A percentile compares a stretch with the other conserved stretches of the same genome.
These are phyloP conservation scores for Herminia tarsipennalis DNA, from an alignment of 2,888 invertebrate species.

Conservation along the genomic window DNA sequence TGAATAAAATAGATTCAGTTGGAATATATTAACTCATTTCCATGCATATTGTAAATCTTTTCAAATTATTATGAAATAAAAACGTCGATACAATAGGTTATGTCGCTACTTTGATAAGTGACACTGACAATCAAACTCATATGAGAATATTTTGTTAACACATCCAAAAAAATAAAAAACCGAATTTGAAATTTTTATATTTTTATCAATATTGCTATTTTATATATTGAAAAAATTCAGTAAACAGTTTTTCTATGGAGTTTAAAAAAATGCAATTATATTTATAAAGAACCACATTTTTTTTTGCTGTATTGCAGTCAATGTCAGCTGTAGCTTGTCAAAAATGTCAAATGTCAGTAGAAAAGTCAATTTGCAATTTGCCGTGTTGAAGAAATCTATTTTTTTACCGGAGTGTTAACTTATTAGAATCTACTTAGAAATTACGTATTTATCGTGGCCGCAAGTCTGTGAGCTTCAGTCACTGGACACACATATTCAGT, in stretches of 20 bases:
- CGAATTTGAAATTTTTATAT: too few relatives aligned
- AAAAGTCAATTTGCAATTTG: too few relatives aligned
- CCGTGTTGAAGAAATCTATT: too few relatives aligned
- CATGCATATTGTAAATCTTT: constrained; percentile 44
- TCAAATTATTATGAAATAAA: constrained; percentile 37
- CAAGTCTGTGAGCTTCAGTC: neutral
- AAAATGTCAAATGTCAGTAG: constrained; percentile 3
- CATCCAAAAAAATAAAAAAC: too few relatives aligned
- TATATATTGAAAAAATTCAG: too few relatives aligned
- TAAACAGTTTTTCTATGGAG: too few relatives aligned
- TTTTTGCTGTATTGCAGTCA: too few relatives aligned
- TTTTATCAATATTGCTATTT: too few relatives aligned
- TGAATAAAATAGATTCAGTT: constrained; percentile 15
- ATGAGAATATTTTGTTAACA: too few relatives aligned
- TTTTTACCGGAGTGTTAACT: neutral
- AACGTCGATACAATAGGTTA: constrained; percentile 26
- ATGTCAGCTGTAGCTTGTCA: too few relatives aligned
- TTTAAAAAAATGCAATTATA: too few relatives aligned
- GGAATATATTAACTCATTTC: constrained; percentile 45
- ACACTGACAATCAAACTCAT: constrained; percentile 5
- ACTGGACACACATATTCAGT: constrained; percentile 2
- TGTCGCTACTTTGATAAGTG: neutral
- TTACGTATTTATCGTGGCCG: neutral
- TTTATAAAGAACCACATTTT: too few relatives aligned
- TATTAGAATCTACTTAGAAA: neutral